Evolutionary conservation across 2,797 vertebrate genomes (phyloP), one percentile per base, ranked within the genome.

Genomic region (Chelon labrosus): DNA sequence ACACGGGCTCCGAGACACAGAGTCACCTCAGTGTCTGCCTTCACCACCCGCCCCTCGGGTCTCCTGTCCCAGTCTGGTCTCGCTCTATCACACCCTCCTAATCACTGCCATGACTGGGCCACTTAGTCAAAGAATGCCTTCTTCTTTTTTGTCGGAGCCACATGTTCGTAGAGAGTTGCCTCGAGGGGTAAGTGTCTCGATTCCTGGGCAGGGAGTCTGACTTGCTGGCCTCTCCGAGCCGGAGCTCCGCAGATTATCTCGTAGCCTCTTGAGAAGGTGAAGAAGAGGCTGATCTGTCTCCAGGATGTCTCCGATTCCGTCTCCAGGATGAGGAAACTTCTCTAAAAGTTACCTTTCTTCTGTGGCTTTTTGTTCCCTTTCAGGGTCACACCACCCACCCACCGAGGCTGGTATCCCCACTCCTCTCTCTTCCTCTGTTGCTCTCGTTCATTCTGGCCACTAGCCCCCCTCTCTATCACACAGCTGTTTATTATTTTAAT

Each of bases 401-500:
- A 27, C 27, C 27, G 3, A n/a, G 35, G 53, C 63, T 70, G 79
- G 67, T 76, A 56, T 85, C 65, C 55, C 70, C 65, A 69, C 67
- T 83, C 67, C 71, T 79, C 70, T 56, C 83, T 79, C 54, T 25
- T 73, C 72, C 73, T 75, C 72, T 41, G 77, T 46, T 73, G 62
- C 84, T 77, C 85, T 54, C 57, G 41, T 56, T 82, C 85, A 76
- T 82, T 79, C 73, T 83, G 88, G 82, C 78, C 89, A 90, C 77
- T 85, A 22, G 79, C n/a, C 76, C 81, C 44, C 73, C 83, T 85
- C 87, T 84, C 76, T 73, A 92, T 89, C 93, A 83, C 56, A 94
- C 94, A 95, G 95, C 95, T 97, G 96, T 97, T 98, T 98, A 96
- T 98, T 98, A 96, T 97, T 98, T 96, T 95, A 97, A 97, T 96